A percentile compares a stretch with the other conserved stretches of the same genome.
Conservation (phyloP, 2,113 vertebrate species). For the Eretmochelys imbricata region DNA sequence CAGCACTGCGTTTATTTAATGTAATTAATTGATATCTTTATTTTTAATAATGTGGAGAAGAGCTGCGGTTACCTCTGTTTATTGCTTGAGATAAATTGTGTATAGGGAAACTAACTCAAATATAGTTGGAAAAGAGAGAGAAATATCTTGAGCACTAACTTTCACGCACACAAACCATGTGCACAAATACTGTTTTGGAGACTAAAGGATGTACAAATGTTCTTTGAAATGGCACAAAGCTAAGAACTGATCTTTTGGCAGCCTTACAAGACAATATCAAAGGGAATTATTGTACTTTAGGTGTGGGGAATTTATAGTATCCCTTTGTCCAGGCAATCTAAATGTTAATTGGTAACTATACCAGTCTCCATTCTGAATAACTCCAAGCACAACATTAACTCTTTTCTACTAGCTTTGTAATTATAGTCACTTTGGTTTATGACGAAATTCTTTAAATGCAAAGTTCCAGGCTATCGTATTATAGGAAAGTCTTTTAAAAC, state of each 20-base stretch:
- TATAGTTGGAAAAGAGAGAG: neutral
- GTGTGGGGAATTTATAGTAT: slow-evolving; percentile 48
- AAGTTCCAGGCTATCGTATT: slow-evolving; percentile 8
- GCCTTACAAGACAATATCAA: slow-evolving; percentile 14
- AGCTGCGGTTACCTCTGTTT: neutral
- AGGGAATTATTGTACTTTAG: slow-evolving; percentile 45
- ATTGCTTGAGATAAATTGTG: neutral
- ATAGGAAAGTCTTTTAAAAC: neutral
- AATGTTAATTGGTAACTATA: slow-evolving; percentile 62
- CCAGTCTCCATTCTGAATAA: slow-evolving; percentile 48
- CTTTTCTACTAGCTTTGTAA: slow-evolving; percentile 24
- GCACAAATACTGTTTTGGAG: neutral
- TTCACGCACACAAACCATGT: neutral
- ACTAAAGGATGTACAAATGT: neutral
- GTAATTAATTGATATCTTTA: neutral
- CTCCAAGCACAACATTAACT: slow-evolving; percentile 27
- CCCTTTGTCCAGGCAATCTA: slow-evolving; percentile 61
- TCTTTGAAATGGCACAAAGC: neutral
- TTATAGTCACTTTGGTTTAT: slow-evolving; percentile 44
- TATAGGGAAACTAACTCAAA: neutral
- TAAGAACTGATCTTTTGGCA: slow-evolving; percentile 1
- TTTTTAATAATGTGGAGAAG: neutral
- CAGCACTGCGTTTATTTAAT: neutral
- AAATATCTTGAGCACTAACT: neutral
- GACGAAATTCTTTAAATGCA: slow-evolving; percentile 20